Evolutionary conservation across 2,113 vertebrate species (phyloP), one percentile per base, ranked within the genome.

Genomic region (Poeciliopsis turrubarensis): DNA sequence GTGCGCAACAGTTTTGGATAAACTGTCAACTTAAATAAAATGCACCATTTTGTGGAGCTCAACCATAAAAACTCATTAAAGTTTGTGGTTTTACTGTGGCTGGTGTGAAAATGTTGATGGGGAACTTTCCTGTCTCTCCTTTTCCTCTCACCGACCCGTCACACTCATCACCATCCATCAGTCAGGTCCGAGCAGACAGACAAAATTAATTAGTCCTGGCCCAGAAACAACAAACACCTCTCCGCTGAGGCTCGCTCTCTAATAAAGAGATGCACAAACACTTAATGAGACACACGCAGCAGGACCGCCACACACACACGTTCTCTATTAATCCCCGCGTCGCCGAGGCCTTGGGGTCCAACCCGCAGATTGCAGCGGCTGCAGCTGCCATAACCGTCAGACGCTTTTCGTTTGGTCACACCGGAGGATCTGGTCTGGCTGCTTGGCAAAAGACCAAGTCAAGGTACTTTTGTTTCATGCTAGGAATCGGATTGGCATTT

Each of bases 191-290:
- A 47, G 44, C 17, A 41, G n/a, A 89, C 77, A 89, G 79, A 89
- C 70, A 76, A 86, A 84, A 85, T 81, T 90, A 91, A 91, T 92
- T 90, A 91, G 83, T 83, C 60, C 70, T 86, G 82, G 82, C 78
- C 44, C 63, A 8, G 83, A 72, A 75, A 62, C 82, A 76, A 62
- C 71, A 78, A 86, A 83, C 80, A 80, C 81, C 79, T 68, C 63
- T 41, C 71, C 79, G 31, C 77, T 68, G 64, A 75, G 10, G 61
- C 54, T 82, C 72, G 26, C 73, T 15, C 62, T 61, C 70, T 54
- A 44, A 82, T 72, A 47, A 79, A 77, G 81, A 75, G 61, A 82
- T 76, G 73, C 61, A 67, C n/a, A 61, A 68, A 70, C 70, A 14
- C 69, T 75, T 61, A 73, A 60, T 71, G 57, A 79, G 73, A 81